Evolutionary conservation across 2,797 vertebrate genomes (phyloP).

Genomic region (Tarsius wallacei): DNA sequence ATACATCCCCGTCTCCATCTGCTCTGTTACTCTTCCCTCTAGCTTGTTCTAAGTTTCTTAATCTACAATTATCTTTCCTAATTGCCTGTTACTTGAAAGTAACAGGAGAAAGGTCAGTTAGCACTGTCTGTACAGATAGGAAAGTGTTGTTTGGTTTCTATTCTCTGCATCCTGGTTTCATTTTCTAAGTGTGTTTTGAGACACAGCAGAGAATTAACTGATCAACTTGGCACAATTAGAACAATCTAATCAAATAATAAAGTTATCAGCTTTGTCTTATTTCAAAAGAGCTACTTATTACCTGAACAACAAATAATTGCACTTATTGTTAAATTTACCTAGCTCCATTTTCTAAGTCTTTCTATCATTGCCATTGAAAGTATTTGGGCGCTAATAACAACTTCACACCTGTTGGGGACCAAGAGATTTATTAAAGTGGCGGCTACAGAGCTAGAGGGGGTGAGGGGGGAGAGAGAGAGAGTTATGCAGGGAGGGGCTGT

Average conservation of each 20-base stretch:
- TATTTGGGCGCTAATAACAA: too few relatives aligned
- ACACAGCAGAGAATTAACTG: conserved; percentile 47
- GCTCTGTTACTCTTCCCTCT: background rate
- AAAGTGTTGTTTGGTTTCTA: conserved; percentile 56
- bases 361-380: background rate
- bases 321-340: conserved; percentile 45
- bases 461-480: too few relatives aligned
- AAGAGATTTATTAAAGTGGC: conserved; percentile 58
- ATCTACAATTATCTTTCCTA: conserved; percentile 63
- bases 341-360: background rate
- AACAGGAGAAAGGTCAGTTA: conserved; percentile 57
- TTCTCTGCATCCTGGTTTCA: conserved; percentile 46
- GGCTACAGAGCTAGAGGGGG: too few relatives aligned
- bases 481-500: too few relatives aligned
- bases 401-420: too few relatives aligned
- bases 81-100: conserved; percentile 43
- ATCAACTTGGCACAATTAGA: conserved; percentile 35
- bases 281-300: conserved; percentile 25
- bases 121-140: background rate
- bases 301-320: conserved; percentile 27
- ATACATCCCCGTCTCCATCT: background rate
- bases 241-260: conserved; percentile 68
- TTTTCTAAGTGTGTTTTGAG: conserved; percentile 70
- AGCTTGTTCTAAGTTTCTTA: background rate
- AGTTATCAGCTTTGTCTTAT: conserved; percentile 38